phyloP scores from a whole-genome alignment of 2,797 vertebrate genomes.

The Megaceryle alcyon region DNA sequence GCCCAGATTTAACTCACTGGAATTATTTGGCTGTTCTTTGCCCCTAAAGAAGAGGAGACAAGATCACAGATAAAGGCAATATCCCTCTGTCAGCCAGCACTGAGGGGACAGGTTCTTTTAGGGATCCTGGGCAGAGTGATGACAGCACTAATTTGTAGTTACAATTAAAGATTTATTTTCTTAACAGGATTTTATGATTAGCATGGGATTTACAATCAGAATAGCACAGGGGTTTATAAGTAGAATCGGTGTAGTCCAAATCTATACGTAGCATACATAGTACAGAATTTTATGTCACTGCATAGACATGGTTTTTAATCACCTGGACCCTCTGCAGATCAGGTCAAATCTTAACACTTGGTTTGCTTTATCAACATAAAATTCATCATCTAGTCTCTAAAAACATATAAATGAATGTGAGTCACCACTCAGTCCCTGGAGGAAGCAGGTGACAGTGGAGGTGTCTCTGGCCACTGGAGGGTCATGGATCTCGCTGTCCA shows the following conservation, averaged over 20 bases:
- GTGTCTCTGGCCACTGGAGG: accelerated
- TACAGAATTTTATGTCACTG: not conserved
- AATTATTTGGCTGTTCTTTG: not conserved
- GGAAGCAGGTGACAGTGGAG: accelerated
- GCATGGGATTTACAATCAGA: not conserved
- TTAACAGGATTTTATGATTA: not conserved
- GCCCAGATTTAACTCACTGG: not conserved
- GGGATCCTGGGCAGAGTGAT: not conserved
- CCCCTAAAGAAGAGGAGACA: not conserved
- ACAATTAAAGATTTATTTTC: not conserved
- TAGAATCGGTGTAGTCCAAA: not conserved
- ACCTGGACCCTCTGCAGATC: not conserved
- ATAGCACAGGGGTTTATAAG: not conserved
- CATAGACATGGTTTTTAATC: not conserved
- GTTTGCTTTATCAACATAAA: not conserved
- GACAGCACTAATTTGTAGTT: not conserved
- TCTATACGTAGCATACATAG: accelerated
- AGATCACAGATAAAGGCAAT: not conserved
- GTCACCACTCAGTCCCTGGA: not conserved
- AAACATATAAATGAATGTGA: accelerated
- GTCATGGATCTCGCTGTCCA: not conserved
- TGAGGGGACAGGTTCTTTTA: not conserved
- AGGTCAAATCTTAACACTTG: not conserved
- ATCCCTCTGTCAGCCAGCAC: not conserved
- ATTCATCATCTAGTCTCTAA: not conserved